Evolutionary conservation across 2,888 invertebrate species (phyloP).

Genomic region (Trichopoda pennipes): DNA sequence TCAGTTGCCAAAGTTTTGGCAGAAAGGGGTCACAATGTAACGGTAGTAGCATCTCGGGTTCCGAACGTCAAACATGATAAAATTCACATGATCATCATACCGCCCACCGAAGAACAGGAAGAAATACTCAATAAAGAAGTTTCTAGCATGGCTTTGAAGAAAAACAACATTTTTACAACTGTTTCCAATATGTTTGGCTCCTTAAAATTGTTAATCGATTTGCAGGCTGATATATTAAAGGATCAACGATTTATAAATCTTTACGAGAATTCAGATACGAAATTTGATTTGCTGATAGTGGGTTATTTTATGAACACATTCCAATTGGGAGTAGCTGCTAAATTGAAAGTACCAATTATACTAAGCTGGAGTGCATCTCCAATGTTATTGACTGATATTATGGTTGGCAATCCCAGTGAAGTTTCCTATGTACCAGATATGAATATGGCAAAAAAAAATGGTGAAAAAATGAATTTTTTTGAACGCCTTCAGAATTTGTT

Average conservation of each 20-base stretch:
- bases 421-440: conserved; percentile 73
- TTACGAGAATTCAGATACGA: conserved; percentile 75
- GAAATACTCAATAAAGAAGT: conserved; percentile 68
- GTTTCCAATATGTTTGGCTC: conserved; percentile 69
- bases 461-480: conserved; percentile 71
- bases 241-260: conserved; percentile 74
- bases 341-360: conserved; percentile 76
- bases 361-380: conserved; percentile 73
- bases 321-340: conserved; percentile 74
- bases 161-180: conserved; percentile 69
- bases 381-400: conserved; percentile 69
- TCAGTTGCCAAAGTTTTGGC: conserved; percentile 75
- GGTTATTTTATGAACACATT: conserved; percentile 78
- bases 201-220: conserved; percentile 70
- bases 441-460: conserved; percentile 63
- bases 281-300: conserved; percentile 78
- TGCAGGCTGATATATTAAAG: conserved; percentile 74
- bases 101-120: conserved; percentile 71
- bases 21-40: conserved; percentile 78
- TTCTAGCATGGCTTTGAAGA: conserved; percentile 69
- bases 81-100: conserved; percentile 75
- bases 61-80: conserved; percentile 76
- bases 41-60: conserved; percentile 75
- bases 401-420: conserved; percentile 76
- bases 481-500: conserved; percentile 72